phyloP scores from a whole-genome alignment of 2,888 invertebrate species.

The Acanthosepion esculentum region DNA sequence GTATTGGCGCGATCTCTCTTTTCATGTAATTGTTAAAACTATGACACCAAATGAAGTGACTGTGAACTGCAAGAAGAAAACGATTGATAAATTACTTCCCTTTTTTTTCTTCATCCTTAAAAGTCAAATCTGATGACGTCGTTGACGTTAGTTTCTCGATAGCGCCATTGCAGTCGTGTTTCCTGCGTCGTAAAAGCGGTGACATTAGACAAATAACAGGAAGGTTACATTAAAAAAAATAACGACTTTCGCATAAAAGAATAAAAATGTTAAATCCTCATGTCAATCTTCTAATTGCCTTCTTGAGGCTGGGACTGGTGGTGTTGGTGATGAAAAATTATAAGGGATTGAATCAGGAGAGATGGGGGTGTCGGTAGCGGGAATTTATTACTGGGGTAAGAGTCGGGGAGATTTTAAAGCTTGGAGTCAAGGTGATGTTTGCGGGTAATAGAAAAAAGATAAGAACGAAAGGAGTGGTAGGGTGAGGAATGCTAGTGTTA shows the following conservation, averaged over 20 bases:
- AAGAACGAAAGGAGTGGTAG: background rate
- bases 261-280: background rate
- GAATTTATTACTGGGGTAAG: background rate
- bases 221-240: background rate
- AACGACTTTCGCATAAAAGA: background rate
- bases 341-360: too few species aligned
- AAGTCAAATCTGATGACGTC: background rate
- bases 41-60: background rate
- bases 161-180: background rate
- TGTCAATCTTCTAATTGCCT: slow-evolving; percentile 8
- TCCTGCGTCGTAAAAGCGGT: background rate
- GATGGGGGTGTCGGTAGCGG: too few species aligned
- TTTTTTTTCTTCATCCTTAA: background rate
- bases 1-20: background rate
- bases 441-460: background rate
- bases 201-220: background rate
- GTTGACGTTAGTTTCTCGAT: background rate
- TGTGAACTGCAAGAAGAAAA: background rate
- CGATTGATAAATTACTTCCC: background rate
- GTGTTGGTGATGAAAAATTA: background rate
- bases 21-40: background rate
- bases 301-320: background rate
- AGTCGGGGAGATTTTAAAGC: background rate
- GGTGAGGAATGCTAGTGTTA: too few species aligned
- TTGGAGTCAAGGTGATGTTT: background rate